Percentiles rank a stretch among this genome's conserved stretches.
phyloP scores from a whole-genome alignment of 2,113 vertebrate species.

The Phoxinus phoxinus region DNA sequence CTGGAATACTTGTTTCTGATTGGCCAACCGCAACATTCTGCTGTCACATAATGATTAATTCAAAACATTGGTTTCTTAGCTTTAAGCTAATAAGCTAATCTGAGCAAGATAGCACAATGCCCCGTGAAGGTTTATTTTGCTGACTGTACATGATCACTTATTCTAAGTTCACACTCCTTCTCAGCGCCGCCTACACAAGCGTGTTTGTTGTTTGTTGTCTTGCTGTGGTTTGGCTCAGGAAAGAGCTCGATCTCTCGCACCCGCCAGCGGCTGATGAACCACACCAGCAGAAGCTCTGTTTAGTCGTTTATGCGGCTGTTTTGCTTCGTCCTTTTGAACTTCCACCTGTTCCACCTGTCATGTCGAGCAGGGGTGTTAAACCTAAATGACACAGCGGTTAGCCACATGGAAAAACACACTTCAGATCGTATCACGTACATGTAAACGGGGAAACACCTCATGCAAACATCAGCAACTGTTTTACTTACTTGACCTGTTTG shows the following conservation, averaged over 20 bases:
- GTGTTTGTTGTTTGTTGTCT: constrained; percentile 27
- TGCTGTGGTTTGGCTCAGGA: constrained; percentile 19
- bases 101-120: neutral
- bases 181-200: neutral
- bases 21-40: neutral
- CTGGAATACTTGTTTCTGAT: neutral
- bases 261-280: neutral
- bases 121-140: neutral
- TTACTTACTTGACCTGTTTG: neutral
- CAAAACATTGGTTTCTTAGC: too few relatives aligned
- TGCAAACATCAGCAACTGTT: neutral
- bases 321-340: neutral
- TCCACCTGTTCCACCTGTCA: neutral
- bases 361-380: neutral
- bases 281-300: neutral
- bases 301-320: neutral
- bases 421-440: neutral
- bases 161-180: neutral
- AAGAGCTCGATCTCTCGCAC: neutral
- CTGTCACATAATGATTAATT: too few relatives aligned
- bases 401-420: constrained; percentile 6
- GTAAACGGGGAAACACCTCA: constrained; percentile 7
- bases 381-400: neutral
- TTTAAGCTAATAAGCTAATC: too few relatives aligned
- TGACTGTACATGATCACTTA: neutral